These are phyloP conservation scores for Anoplolepis gracilipes DNA, from an alignment of 1,140 invertebrate species.

Conservation along the genomic window DNA sequence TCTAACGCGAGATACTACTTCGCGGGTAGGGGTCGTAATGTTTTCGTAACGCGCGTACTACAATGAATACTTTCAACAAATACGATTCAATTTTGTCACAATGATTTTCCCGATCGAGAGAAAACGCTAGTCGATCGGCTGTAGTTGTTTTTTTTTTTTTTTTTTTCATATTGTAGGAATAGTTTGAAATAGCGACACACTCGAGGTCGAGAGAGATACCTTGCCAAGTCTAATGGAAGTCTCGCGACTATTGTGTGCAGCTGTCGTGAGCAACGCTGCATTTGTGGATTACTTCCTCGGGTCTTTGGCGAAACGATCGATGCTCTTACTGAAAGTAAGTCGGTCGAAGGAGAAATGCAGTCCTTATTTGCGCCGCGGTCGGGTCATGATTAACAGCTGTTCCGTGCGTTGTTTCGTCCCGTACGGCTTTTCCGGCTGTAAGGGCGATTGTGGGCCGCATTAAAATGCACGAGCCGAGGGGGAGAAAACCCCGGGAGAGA, in stretches of 20 bases:
- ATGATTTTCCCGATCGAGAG: not conserved
- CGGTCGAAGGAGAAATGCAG: constrained; percentile 52
- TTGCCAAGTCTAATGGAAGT: not conserved
- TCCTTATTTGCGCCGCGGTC: constrained; percentile 65
- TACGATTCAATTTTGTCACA: constrained; percentile 20
- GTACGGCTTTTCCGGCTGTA: constrained; percentile 63
- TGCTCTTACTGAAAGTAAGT: not conserved
- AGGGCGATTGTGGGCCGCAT: constrained; percentile 57
- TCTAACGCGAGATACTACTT: constrained; percentile 3
- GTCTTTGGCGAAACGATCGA: constrained; percentile 6
- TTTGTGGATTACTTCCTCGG: not conserved
- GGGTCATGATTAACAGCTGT: constrained; percentile 71
- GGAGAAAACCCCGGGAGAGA: not conserved
- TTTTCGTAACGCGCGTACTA: not conserved
- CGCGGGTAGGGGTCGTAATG: not conserved
- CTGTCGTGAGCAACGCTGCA: not conserved
- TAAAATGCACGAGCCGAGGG: constrained; percentile 62
- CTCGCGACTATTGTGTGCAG: not conserved
- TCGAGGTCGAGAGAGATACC: not conserved
- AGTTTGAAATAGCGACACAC: not conserved
- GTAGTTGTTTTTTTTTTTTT: not conserved
- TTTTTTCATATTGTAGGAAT: not conserved
- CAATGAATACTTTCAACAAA: too few relatives aligned
- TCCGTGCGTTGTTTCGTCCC: constrained; percentile 61
- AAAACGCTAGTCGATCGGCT: constrained; percentile 1